Base-by-base conservation (phyloP, 1,140 invertebrate species). In the Listronotus bonariensis region DNA sequence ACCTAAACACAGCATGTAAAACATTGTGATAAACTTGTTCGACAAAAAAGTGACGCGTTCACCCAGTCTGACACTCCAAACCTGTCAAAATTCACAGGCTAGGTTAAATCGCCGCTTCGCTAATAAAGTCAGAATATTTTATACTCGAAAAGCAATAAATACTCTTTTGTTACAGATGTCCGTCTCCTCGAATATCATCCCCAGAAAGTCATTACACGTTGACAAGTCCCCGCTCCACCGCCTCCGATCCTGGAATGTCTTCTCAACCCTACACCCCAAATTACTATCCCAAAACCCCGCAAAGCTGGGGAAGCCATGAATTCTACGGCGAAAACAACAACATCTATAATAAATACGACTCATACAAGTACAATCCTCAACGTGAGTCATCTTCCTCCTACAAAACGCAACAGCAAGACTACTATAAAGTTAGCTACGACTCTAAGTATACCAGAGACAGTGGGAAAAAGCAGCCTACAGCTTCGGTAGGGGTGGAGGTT, bases 321-420 rank as follows among this genome's bases (percentile, higher is more conserved):
- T 71, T 74, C 57, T 78, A 77, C 66, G 71, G 72, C 0, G 74
- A 77, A 53, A 78, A 77, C 65, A 77, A 77, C 68, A 77, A 78
- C 62, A 55, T 77, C 14, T 77, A 78, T 64, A 69, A 68, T 55
- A 71, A 72, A 51, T 71, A 74, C 53, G 66, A 72, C 43, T 69
- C 66, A 45, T 56, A 56, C 45, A 31, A 41, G 14, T 65, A 45
- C 12, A n/a, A 45, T 12, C 17, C 43, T 12, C n/a, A 20, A 10
- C 15, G 52, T 11, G 10, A 7, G 9, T 59, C 61, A 14, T 55
- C 56, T 26, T 53, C 55, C 7, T 41, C 40, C 7, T 56, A 45
- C 40, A 65, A 55, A 36, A 53, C 64, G 10, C 41, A 51, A 34
- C 57, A 64, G 36, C 65, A 76, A 51, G 70, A 76, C 20, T 74